A percentile compares a stretch with the other conserved stretches of the same genome.
phyloP scores from a whole-genome alignment of 2,113 vertebrate species.

The Ancistrus triradiatus region DNA sequence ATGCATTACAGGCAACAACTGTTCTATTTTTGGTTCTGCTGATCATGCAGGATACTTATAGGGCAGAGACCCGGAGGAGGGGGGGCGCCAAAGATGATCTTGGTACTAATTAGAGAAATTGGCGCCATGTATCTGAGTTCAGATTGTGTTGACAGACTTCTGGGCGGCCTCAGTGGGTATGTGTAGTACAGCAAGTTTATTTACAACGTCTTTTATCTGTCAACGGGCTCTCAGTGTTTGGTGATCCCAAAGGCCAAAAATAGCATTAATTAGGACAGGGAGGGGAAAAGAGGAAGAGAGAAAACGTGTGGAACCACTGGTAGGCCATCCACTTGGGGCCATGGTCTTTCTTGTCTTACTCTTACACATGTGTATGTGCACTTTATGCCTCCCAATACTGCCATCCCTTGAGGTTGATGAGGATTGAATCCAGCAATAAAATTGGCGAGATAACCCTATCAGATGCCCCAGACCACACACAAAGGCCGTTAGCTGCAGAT shows the following conservation, averaged over 20 bases:
- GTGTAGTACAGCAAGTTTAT: constrained; percentile 56
- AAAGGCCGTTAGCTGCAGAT: constrained; percentile 5
- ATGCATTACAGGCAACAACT: constrained; percentile 15
- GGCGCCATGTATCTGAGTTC: constrained; percentile 62
- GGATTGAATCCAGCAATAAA: constrained; percentile 50
- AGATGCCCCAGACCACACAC: constrained; percentile 54
- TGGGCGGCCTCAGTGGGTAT: constrained; percentile 36
- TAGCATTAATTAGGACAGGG: constrained; percentile 72
- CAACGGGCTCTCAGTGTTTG: constrained; percentile 66
- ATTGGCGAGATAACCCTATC: constrained; percentile 47
- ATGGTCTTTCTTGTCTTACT: constrained; percentile 50
- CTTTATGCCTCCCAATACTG: constrained; percentile 31
- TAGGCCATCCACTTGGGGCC: constrained; percentile 46
- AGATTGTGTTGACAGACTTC: constrained; percentile 58
- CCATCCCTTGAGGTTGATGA: constrained; percentile 30
- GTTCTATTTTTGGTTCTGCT: constrained; percentile 61
- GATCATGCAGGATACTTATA: constrained; percentile 62
- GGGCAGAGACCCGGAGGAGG: constrained; percentile 51
- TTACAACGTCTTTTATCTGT: constrained; percentile 64
- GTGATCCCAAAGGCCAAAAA: constrained; percentile 55
- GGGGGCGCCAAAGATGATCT: constrained; percentile 33
- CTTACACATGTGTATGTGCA: constrained; percentile 19
- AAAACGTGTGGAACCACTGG: constrained; percentile 68
- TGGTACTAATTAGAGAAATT: constrained; percentile 63
- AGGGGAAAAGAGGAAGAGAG: constrained; percentile 67